A percentile compares a stretch with the other conserved stretches of the same genome.
These are phyloP conservation scores for Enteromius viviparus DNA, from an alignment of 2,797 vertebrate species.

Conservation along the genomic window DNA sequence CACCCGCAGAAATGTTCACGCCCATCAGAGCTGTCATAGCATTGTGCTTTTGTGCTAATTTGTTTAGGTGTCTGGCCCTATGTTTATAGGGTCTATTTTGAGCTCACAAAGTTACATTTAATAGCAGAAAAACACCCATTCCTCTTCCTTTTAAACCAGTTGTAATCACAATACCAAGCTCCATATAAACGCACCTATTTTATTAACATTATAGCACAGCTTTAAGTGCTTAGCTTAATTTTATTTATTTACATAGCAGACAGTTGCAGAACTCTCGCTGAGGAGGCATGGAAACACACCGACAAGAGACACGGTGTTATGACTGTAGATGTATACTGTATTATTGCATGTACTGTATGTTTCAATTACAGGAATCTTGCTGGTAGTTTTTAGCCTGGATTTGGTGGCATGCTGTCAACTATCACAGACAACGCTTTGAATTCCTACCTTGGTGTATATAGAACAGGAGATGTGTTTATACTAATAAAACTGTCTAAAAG, in stretches of 20 bases:
- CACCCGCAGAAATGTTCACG: background rate
- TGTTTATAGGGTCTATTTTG: background rate
- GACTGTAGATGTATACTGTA: background rate
- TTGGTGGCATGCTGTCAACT: background rate
- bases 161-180: background rate
- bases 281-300: conserved; percentile 16
- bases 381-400: background rate
- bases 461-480: conserved; percentile 5
- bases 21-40: background rate
- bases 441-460: background rate
- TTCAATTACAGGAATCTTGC: background rate
- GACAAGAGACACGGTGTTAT: background rate
- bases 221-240: background rate
- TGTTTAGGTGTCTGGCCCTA: background rate
- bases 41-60: background rate
- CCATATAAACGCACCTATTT: background rate
- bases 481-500: background rate
- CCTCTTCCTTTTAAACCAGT: background rate
- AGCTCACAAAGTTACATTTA: background rate
- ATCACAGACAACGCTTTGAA: background rate
- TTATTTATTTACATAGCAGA: conserved; percentile 43
- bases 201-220: background rate
- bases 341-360: background rate
- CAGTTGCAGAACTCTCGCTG: background rate
- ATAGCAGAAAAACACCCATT: background rate